Base-by-base conservation (phyloP, 2,797 vertebrate species). In the Kryptolebias ocellatus region DNA sequence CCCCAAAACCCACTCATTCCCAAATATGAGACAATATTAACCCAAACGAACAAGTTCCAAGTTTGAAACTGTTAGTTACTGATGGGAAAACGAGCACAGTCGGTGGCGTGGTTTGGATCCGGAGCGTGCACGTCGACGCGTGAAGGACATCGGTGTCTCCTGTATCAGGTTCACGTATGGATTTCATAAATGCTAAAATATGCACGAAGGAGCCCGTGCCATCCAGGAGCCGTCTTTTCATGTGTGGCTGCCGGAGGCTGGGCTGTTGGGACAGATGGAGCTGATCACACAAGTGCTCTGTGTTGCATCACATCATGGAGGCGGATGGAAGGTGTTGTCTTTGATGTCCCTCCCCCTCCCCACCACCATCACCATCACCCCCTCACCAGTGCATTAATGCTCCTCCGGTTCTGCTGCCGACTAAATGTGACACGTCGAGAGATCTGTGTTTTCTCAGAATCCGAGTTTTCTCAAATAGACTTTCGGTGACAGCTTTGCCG, bases 271-370 rank as follows among this genome's bases (percentile, higher is more conserved):
- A 69, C 53, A 47, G 68, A 57, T 34, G 70, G 57, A 67, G 67
- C 51, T 78, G 75, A 80, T 64, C 82, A 83, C 76, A 77, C 68
- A 31, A 67, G 64, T 29, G 64, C 78, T 74, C 34, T 28, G 9
- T 24, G 61, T 75, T 65, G 59, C 67, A 62, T 70, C 67, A 70
- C 53, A 51, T 51, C 31, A 31, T 31, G 34, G 60, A 72, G 74
- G 81, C 39, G 56, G 60, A 44, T 76, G 80, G 77, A 85, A 85
- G 83, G 83, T 88, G 86, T 73, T 75, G 79, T 78, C 76, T 88
- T 85, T 90, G 78, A 87, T 86, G 79, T 79, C 79, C 64, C 2
- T 31, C 20, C 20, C 20, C 20, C 20, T 24, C 20, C 20, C 20
- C 20, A 1, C 20, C 20, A 24, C 20, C 20, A 24, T 1, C 20